Evolutionary conservation across 2,113 vertebrate genomes (phyloP).

Genomic region (Deroptyus accipitrinus): DNA sequence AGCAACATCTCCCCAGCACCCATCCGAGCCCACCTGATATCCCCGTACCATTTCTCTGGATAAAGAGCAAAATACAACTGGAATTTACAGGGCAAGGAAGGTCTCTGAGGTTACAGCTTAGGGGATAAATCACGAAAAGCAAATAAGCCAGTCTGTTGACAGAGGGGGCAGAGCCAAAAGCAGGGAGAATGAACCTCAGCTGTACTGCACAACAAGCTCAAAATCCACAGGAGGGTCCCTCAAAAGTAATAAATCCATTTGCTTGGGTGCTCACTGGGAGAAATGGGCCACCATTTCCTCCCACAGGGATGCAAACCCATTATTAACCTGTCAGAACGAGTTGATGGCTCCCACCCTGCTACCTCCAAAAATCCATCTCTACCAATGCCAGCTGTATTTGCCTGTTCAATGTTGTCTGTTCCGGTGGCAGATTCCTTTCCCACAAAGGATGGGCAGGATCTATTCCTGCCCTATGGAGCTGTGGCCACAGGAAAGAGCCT

Average conservation of each 20-base stretch:
- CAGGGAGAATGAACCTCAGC: background rate
- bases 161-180: background rate
- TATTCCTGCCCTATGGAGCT: fast-evolving
- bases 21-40: background rate
- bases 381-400: fast-evolving
- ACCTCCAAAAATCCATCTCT: background rate
- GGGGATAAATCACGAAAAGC: background rate
- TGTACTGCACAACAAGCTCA: background rate
- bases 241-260: fast-evolving
- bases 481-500: fast-evolving
- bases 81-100: background rate
- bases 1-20: background rate
- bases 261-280: background rate
- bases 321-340: too few relatives aligned
- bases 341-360: background rate
- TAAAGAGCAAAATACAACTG: background rate
- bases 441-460: fast-evolving
- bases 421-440: fast-evolving
- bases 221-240: background rate
- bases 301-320: background rate
- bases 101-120: background rate
- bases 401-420: fast-evolving
- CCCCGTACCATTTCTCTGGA: fast-evolving
- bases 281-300: fast-evolving
- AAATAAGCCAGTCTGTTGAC: background rate